These are phyloP conservation scores for Latheticus oryzae DNA, from an alignment of 2,888 invertebrate species.

Conservation along the genomic window DNA sequence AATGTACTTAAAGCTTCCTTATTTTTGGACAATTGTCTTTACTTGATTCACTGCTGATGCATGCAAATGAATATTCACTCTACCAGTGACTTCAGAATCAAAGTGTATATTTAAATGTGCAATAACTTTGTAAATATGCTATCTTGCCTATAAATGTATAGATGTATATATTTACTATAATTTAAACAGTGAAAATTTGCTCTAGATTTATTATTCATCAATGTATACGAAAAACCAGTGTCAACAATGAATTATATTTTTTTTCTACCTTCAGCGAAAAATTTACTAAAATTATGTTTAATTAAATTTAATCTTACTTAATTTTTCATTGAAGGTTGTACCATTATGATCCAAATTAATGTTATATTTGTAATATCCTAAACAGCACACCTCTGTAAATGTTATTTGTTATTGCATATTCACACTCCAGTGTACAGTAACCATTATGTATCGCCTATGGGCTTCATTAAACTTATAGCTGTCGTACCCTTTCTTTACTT, in stretches of 20 bases:
- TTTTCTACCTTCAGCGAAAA: conserved; percentile 27
- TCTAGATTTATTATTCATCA: conserved; percentile 55
- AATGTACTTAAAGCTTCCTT: conserved; percentile 38
- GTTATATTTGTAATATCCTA: conserved; percentile 46
- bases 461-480: conserved; percentile 66
- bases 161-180: conserved; percentile 61
- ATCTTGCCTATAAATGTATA: conserved; percentile 64
- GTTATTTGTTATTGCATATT: conserved; percentile 66
- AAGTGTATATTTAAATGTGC: conserved; percentile 65
- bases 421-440: conserved; percentile 65
- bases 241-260: conserved; percentile 30
- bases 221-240: conserved; percentile 60
- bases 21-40: conserved; percentile 33
- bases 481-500: conserved; percentile 56
- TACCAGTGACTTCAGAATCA: conserved; percentile 42
- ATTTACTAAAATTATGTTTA: conserved; percentile 11
- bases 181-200: conserved; percentile 47
- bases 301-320: conserved; percentile 1
- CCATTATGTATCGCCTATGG: conserved; percentile 65
- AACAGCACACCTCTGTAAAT: conserved; percentile 55
- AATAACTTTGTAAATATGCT: conserved; percentile 65
- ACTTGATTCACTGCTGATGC: conserved; percentile 42
- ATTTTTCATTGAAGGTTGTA: conserved; percentile 25
- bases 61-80: conserved; percentile 44
- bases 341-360: conserved; percentile 39